Base-by-base conservation (phyloP, 1,140 invertebrate genomes). In the Neotoxoptera formosana region DNA sequence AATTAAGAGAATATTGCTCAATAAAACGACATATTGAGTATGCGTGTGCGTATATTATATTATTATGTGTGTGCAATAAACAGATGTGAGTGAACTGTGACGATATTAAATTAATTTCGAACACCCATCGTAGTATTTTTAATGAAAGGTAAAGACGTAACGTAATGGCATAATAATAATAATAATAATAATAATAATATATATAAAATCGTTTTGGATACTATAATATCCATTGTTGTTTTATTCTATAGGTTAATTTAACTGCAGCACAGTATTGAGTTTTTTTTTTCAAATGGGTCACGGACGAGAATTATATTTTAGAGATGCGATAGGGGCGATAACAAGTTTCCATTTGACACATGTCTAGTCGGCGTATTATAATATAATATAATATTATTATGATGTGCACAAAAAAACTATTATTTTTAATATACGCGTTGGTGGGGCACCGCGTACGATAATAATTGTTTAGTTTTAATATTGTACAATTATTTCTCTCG, bases 161-260 rank as follows among this genome's bases (percentile, higher is more conserved):
- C 17, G 91, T 84, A 92, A 81, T 51, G 36, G 48, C 36, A 51
- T 67, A 20, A 86, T 84, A 45, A 86, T 84, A n/a, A n/a, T n/a
- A n/a, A n/a, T n/a, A n/a, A n/a, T n/a, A n/a, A n/a, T n/a, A n/a
- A n/a, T n/a, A n/a, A n/a, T n/a, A 84, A 51, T 17, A 48, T 91
- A 30, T 93, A 93, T 36, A 53, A 93, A 93, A 93, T 93, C 91
- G 48, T 93, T 93, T 93, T 93, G 34, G 91, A 93, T 86, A 41
- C 25, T n/a, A n/a, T n/a, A n/a, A n/a, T n/a, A n/a, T 56, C 91
- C 45, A 93, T 93, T 93, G 91, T 93, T 93, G 51, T 93, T 86
- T 36, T 83, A 56, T 93, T 93, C 48, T 86, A 93, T 93, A 84
- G 91, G 81, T 93, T 84, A 84, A 93, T 92, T 93, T 93, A 93